Conservation (phyloP, 2,113 vertebrate species). For the Pelusios castaneus region DNA sequence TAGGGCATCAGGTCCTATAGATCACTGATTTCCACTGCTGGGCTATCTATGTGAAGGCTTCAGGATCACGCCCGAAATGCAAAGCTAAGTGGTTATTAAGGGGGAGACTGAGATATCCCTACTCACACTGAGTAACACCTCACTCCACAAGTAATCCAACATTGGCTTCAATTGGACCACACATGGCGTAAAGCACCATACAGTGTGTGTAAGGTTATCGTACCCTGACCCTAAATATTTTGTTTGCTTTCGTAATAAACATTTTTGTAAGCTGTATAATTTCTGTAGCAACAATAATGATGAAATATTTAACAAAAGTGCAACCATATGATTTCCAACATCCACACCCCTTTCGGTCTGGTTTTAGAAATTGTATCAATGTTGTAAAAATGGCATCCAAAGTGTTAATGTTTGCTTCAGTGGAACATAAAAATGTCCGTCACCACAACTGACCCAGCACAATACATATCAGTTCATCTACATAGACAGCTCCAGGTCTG, state of each 20-base stretch:
- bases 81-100: slow-evolving; percentile 11
- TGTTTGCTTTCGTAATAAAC: neutral
- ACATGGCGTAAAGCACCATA: neutral
- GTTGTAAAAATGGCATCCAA: neutral
- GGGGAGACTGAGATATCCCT: neutral
- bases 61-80: neutral
- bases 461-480: neutral
- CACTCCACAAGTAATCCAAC: neutral
- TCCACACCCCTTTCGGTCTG: neutral
- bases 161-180: neutral
- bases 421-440: neutral
- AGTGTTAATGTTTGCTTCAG: neutral
- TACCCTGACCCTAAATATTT: neutral
- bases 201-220: neutral
- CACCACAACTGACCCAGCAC: neutral
- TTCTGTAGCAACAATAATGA: neutral
- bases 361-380: neutral
- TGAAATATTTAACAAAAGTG: neutral
- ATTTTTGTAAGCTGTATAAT: neutral
- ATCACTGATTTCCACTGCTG: neutral
- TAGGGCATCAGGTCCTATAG: neutral
- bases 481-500: neutral
- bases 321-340: neutral
- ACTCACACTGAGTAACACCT: neutral
- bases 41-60: neutral